phyloP scores from a whole-genome alignment of 2,888 invertebrate genomes.

The Plagiodera versicolora region DNA sequence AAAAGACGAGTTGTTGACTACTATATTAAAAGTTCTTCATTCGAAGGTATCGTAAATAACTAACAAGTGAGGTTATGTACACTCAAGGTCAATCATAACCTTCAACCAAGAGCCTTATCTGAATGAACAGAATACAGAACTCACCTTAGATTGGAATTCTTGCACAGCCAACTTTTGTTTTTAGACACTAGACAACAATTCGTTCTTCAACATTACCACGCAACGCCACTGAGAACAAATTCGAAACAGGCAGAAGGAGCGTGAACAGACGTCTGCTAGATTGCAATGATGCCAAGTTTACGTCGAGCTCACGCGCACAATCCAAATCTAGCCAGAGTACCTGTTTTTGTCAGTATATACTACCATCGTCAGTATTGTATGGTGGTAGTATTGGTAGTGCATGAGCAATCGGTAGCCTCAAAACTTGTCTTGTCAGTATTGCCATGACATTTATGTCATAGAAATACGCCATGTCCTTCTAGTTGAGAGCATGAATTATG shows the following conservation, averaged over 20 bases:
- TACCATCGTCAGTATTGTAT: conserved; percentile 32
- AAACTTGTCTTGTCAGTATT: no score
- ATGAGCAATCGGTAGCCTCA: no score
- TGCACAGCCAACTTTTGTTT: not conserved
- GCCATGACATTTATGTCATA: no score
- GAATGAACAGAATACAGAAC: not conserved
- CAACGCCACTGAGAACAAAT: conserved; percentile 26
- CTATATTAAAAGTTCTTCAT: no score
- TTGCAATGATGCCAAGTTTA: conserved; percentile 25
- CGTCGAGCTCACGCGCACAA: conserved; percentile 24
- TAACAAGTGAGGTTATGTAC: conserved; percentile 14
- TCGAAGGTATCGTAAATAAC: not conserved
- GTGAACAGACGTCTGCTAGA: conserved; percentile 21
- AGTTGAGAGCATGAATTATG: not conserved
- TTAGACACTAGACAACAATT: no score
- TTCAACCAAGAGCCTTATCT: not conserved
- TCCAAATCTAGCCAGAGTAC: conserved; percentile 30
- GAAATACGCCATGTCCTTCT: not conserved
- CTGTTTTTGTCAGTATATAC: conserved; percentile 26
- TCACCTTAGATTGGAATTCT: conserved; percentile 7
- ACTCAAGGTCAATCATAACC: not conserved
- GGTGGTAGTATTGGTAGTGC: no score
- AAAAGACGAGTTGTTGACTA: not conserved
- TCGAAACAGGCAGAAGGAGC: conserved; percentile 21
- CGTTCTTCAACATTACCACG: not conserved